These are phyloP conservation scores for Conops quadrifasciatus DNA, from an alignment of 2,888 invertebrate genomes.

Conservation along the genomic window DNA sequence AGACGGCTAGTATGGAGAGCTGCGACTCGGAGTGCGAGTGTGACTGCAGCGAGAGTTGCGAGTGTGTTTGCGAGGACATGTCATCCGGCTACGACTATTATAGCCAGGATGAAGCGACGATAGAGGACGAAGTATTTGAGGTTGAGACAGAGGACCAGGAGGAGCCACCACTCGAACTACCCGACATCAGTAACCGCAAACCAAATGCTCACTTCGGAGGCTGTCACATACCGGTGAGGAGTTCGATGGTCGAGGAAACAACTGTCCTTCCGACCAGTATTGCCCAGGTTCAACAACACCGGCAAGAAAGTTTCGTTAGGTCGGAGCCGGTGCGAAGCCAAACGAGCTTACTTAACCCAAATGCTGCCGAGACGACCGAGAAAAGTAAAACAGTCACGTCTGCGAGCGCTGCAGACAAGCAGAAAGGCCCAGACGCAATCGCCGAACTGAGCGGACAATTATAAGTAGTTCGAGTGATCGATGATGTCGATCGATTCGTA, in stretches of 20 bases:
- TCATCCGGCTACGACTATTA: slow-evolving; percentile 35
- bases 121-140: slow-evolving; percentile 22
- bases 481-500: no score
- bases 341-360: background rate
- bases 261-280: slow-evolving; percentile 1
- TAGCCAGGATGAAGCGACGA: slow-evolving; percentile 24
- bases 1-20: slow-evolving; percentile 38
- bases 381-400: no score
- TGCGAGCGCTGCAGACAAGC: no score
- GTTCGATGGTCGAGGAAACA: slow-evolving; percentile 26
- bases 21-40: slow-evolving; percentile 38
- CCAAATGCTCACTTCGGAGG: slow-evolving; percentile 8
- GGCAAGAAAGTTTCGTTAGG: background rate
- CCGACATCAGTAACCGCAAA: slow-evolving; percentile 23
- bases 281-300: slow-evolving; percentile 30
- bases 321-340: slow-evolving; percentile 5
- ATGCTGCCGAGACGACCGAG: no score
- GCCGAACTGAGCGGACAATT: no score
- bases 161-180: slow-evolving; percentile 11
- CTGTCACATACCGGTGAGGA: slow-evolving; percentile 23
- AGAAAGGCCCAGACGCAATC: no score
- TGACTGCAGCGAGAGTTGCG: slow-evolving; percentile 40
- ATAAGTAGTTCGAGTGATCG: no score
- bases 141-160: slow-evolving; percentile 38
- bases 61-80: slow-evolving; percentile 32